Evolutionary conservation across 2,888 invertebrate genomes (phyloP), one percentile per base, ranked within the genome.

Genomic region (Alloplasta piceator): DNA sequence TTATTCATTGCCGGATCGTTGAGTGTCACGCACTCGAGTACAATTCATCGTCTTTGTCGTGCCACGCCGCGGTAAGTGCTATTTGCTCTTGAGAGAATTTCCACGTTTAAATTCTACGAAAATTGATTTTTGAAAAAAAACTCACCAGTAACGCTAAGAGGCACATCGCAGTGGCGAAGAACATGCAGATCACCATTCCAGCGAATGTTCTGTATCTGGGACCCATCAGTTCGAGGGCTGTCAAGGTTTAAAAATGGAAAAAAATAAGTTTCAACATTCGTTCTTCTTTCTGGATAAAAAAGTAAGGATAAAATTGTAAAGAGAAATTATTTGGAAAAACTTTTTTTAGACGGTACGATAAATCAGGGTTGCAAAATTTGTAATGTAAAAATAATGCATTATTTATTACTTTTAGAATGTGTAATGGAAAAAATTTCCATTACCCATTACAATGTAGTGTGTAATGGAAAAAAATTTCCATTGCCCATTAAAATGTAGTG

Each of bases 151-250:
- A 88, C 0, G 95, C 94, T 5, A 95, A 92, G 2, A 95, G 87
- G 56, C 95, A 95, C 94, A 95, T 95, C 1, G 95, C 95, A 0
- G 93, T 92, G 1, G 95, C 95, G 84, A 95, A 95, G 86, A 95
- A 93, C 93, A 95, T 94, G 63, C 95, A 94, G 9, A 95, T 94
- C 48, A 95, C 94, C 86, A 95, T 94, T 56, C 95, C 95, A 36
- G 95, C 94, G 88, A 95, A 94, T 46, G 95, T 95, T 79, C 95
- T 92, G 64, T 93, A 93, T 6, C 93, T 92, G 0, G 95, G 95
- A 0, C 95, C 95, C 95, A 95, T 95, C 80, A 95, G 88, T 85
- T 95, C 95, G 84, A 95, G 90, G 1, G 92, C 93, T 93, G 83
- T 48, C 88, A 36, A 61, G 4, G n/a, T 60, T 39, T 4, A 16